Base-by-base conservation (phyloP, 1,140 invertebrate species). In the Maconellicoccus hirsutus region DNA sequence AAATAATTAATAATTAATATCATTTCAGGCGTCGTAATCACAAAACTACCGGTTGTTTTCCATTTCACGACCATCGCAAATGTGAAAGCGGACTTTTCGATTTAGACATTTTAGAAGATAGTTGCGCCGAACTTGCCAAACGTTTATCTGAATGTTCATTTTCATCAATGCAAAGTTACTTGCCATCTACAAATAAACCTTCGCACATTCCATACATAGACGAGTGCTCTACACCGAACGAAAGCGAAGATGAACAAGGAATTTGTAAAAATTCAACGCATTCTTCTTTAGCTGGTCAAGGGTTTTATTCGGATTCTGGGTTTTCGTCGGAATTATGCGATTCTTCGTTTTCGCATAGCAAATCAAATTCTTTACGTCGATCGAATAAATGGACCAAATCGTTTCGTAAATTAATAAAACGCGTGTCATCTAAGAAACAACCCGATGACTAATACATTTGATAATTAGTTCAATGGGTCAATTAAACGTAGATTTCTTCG, bases 221-320 rank as follows among this genome's bases (percentile, higher is more conserved):
- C 27, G 77, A 71, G 4, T 76, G 78, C 1, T 71, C 77, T 10
- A 70, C 77, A 0, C 73, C 77, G 1, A 75, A 77, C 38, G 76
- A 77, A 16, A 80, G 78, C 23, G 79, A 76, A 12, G 79, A 78
- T 0, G 80, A 82, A 69, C 52, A 73, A 10, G 78, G 78, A 3
- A 77, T 73, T 21, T 76, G 78, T 22, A 76, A 74, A 14, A 76
- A 77, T 10, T 75, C 76, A 14, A 16, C 42, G 69, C 23, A 14
- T 1, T 16, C 79, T 77, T 0, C 69, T 79, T 3, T 79, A 78
- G 21, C 78, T 78, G 14, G 76, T 76, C 12, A 79, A 73, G 69
- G 81, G 1, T 83, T 84, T 72, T 82, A 81, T 8, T 83, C 82
- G 2, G 83, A 83, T 74, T 83, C 82, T 71, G 83, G 83, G 76